Percentiles rank a stretch among this genome's conserved stretches.
Conservation (phyloP, 2,888 invertebrate genomes). For the Smittia aterrima region DNA sequence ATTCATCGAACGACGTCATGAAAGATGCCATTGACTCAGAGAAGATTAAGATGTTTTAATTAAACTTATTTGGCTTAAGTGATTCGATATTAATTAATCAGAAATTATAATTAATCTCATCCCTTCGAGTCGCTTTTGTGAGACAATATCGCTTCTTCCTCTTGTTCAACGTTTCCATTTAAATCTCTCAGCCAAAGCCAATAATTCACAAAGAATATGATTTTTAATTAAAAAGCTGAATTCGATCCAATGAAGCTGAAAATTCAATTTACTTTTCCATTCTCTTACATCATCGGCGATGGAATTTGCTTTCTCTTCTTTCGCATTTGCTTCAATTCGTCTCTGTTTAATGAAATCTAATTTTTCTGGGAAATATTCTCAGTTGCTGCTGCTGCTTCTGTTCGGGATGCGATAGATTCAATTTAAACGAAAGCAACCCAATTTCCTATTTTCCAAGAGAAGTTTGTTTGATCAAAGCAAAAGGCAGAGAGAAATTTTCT, state of each 20-base stretch:
- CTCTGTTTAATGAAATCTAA: neutral
- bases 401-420: neutral
- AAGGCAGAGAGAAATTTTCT: neutral
- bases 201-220: slow-evolving; percentile 28
- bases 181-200: neutral
- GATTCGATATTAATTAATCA: no score
- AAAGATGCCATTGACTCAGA: no score
- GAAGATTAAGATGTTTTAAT: no score
- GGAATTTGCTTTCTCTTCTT: slow-evolving; percentile 6
- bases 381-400: no score
- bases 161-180: neutral
- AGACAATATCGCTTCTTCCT: no score
- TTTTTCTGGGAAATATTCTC: no score
- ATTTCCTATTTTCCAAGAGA: neutral
- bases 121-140: no score
- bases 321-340: neutral
- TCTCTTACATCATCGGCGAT: neutral
- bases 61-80: no score
- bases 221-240: slow-evolving; percentile 25
- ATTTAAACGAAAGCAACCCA: slow-evolving; percentile 6
- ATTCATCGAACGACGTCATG: no score
- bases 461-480: slow-evolving; percentile 1
- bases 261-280: slow-evolving; percentile 33
- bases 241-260: slow-evolving; percentile 23
- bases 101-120: no score